phyloP scores from a whole-genome alignment of 1,140 invertebrate species.

The Harlomillsia oculata region DNA sequence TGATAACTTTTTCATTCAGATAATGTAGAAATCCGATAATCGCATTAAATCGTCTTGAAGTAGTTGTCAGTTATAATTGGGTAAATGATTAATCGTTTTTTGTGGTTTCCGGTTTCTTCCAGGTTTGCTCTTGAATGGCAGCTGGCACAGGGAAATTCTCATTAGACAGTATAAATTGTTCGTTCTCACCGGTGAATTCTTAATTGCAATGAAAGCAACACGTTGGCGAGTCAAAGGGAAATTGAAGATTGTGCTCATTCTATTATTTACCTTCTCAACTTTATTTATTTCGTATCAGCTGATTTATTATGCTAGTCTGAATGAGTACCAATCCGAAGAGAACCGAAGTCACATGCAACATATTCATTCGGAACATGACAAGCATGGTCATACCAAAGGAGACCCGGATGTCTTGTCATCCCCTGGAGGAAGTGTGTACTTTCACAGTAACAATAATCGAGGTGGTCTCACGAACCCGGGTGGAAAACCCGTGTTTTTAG shows the following conservation, averaged over 20 bases:
- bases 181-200: background rate
- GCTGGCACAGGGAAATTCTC: no score
- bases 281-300: constrained; percentile 32
- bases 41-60: no score
- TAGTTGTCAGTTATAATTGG: no score
- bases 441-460: background rate
- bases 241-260: constrained; percentile 16
- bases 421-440: background rate
- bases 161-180: no score
- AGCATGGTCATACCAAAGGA: background rate
- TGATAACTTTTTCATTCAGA: background rate
- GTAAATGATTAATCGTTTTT: no score
- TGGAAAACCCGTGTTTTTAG: constrained; percentile 15
- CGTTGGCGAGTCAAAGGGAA: constrained; percentile 22
- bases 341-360: background rate
- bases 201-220: background rate
- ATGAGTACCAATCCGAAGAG: constrained; percentile 22
- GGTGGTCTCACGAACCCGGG: no score
- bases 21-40: no score
- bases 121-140: no score
- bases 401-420: background rate
- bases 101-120: no score
- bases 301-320: constrained; percentile 21
- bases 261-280: constrained; percentile 21
- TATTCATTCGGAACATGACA: background rate